Evolutionary conservation across 2,113 vertebrate genomes (phyloP).

Genomic region (Zootoca vivipara): DNA sequence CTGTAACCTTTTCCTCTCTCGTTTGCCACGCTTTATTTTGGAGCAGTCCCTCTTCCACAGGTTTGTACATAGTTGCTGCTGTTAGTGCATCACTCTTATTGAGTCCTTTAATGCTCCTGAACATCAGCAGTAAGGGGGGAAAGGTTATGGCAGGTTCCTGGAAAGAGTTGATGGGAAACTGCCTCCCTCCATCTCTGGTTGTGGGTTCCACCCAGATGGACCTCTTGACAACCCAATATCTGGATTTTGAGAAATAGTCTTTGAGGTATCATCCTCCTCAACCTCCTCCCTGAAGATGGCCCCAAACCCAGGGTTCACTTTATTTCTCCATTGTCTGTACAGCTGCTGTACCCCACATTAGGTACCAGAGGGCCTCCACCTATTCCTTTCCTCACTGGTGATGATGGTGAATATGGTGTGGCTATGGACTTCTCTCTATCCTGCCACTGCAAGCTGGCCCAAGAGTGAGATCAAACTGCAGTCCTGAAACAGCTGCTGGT

Average conservation of each 20-base stretch:
- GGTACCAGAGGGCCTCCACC: not conserved
- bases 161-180: not conserved
- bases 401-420: not conserved
- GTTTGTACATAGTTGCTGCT: not conserved
- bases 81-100: not conserved
- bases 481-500: not conserved
- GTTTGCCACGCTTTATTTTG: not conserved
- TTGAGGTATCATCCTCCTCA: not conserved
- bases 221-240: not conserved
- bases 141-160: no score
- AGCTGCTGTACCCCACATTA: not conserved
- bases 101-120: not conserved
- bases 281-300: not conserved
- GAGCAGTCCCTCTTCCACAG: no score
- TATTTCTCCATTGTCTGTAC: not conserved
- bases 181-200: not conserved
- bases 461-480: no score
- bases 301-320: no score
- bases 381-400: not conserved
- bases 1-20: not conserved
- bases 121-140: not conserved
- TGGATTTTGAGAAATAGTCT: not conserved
- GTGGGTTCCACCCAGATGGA: not conserved
- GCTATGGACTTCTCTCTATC: not conserved
- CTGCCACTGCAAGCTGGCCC: no score